phyloP scores from a whole-genome alignment of 2,797 vertebrate species.

The Sitta carolinensis region DNA sequence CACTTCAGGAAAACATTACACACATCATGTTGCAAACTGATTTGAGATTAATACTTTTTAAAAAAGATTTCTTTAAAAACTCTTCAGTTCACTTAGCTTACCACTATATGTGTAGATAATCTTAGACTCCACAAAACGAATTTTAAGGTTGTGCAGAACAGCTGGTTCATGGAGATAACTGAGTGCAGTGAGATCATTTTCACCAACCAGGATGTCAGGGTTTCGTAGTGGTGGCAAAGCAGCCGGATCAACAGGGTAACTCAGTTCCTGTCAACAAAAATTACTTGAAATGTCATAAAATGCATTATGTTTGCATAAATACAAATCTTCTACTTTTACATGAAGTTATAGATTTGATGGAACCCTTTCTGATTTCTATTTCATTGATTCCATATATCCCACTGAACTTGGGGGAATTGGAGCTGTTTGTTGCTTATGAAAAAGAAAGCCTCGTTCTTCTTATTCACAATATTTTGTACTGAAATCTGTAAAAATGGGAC shows the following conservation, averaged over 20 bases:
- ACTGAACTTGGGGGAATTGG: not conserved
- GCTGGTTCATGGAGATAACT: slow-evolving; percentile 97
- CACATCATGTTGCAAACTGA: not conserved
- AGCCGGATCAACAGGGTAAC: slow-evolving; percentile 78
- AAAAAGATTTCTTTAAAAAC: not conserved
- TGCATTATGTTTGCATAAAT: not conserved
- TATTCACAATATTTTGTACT: not conserved
- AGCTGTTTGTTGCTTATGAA: not conserved
- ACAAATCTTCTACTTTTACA: not conserved
- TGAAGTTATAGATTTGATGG: not conserved
- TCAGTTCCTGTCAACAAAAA: slow-evolving; percentile 77
- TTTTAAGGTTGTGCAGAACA: slow-evolving; percentile 94
- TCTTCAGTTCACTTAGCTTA: slow-evolving; percentile 60
- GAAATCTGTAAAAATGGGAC: not conserved
- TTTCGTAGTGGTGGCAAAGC: slow-evolving; percentile 90
- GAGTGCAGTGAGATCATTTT: slow-evolving; percentile 98
- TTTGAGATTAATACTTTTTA: too few relatives aligned
- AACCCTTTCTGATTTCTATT: not conserved
- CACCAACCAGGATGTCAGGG: slow-evolving; percentile 97
- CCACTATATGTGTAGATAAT: slow-evolving; percentile 99
- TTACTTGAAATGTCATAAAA: not conserved
- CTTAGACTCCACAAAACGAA: slow-evolving; percentile 93
- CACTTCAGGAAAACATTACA: not conserved
- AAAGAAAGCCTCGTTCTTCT: not conserved
- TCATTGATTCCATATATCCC: not conserved